Conservation (phyloP, 2,797 vertebrate genomes). For the Strix occidentalis region DNA sequence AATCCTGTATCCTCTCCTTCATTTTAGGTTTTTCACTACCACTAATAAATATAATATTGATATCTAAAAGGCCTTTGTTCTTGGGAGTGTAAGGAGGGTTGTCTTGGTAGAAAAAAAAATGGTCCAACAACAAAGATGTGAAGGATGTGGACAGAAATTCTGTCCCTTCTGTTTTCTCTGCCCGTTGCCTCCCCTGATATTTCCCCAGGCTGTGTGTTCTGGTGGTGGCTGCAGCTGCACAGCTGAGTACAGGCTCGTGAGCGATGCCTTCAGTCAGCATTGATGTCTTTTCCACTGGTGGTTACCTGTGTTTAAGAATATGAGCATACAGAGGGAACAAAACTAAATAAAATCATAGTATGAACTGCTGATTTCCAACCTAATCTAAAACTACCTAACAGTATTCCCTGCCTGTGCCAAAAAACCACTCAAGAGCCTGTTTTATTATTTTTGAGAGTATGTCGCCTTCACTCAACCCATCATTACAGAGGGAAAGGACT, state of each 20-base stretch:
- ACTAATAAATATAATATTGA: not conserved
- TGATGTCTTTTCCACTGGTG: not conserved
- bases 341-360: not conserved
- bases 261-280: not conserved
- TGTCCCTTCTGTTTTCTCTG: not conserved
- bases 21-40: not conserved
- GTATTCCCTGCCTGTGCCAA: not conserved
- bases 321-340: not conserved
- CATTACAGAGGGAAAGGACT: not conserved
- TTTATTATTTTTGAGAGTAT: not conserved
- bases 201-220: not conserved
- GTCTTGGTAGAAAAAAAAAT: not conserved
- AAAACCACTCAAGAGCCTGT: not conserved
- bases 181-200: rapidly evolving
- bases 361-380: not conserved
- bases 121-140: not conserved
- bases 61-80: not conserved
- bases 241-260: not conserved
- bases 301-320: not conserved
- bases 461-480: not conserved
- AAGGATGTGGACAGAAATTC: not conserved
- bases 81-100: not conserved
- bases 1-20: not conserved
- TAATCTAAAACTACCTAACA: not conserved
- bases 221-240: not conserved